Evolutionary conservation across 2,888 invertebrate species (phyloP).

Genomic region (Cheilosia vulpina): DNA sequence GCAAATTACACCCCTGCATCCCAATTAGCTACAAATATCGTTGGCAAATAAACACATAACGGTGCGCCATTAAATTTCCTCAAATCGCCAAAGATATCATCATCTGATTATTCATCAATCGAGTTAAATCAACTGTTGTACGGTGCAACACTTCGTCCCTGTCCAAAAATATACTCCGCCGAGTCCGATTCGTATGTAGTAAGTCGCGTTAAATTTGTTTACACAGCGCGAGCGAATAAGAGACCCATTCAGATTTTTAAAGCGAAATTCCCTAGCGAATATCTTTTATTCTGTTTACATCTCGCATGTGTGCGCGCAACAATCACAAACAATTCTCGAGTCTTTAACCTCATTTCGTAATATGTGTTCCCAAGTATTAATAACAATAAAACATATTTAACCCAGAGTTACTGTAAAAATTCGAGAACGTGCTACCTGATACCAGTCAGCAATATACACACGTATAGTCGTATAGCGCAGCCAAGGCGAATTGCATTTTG

Average conservation of each 20-base stretch:
- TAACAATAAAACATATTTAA: conserved; percentile 75
- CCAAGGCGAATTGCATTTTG: conserved; percentile 56
- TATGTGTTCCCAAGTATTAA: conserved; percentile 73
- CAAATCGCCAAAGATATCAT: conserved; percentile 1
- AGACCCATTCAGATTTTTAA: conserved; percentile 18
- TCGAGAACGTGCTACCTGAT: neutral
- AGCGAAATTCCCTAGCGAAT: conserved; percentile 38
- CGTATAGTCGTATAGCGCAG: conserved; percentile 5
- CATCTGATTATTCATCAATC: conserved; percentile 26
- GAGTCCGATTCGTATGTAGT: neutral
- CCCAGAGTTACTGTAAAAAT: conserved; percentile 58
- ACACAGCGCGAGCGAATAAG: neutral
- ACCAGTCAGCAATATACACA: neutral
- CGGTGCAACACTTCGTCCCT: neutral
- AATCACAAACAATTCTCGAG: conserved; percentile 72
- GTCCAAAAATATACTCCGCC: conserved; percentile 31
- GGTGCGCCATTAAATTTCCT: neutral
- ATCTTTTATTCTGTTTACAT: conserved; percentile 57
- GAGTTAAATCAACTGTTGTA: neutral
- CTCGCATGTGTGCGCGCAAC: conserved; percentile 58
- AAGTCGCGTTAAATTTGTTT: conserved; percentile 42
- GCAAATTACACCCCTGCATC: no score
- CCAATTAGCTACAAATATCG: no score
- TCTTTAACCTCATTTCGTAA: conserved; percentile 75
- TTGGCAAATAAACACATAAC: neutral